Percentiles rank a stretch among this genome's conserved stretches.
Conservation (phyloP, 2,888 invertebrate genomes). For the Lasiommata megera region DNA sequence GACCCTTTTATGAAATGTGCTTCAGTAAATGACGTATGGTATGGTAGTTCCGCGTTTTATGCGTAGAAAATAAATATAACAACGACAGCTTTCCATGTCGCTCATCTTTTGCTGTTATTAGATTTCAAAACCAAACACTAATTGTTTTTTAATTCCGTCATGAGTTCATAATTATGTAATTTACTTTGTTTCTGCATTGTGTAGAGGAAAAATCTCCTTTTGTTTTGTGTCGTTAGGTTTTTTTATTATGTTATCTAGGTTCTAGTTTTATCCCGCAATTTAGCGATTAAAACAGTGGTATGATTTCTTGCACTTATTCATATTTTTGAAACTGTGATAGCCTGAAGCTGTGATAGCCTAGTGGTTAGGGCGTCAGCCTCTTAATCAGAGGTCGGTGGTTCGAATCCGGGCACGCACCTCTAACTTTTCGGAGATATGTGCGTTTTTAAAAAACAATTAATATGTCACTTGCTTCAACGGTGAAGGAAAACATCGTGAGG, state of each 20-base stretch:
- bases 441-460: no score
- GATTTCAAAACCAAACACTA: not conserved
- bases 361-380: no score
- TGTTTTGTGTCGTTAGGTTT: not conserved
- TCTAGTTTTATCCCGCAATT: not conserved
- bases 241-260: not conserved
- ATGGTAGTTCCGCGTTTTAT: not conserved
- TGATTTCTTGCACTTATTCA: not conserved
- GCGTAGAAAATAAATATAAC: not conserved
- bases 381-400: no score
- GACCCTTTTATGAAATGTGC: not conserved
- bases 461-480: no score
- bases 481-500: no score
- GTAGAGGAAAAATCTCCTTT: not conserved
- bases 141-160: constrained; percentile 5
- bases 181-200: not conserved
- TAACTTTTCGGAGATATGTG: no score
- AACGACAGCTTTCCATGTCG: constrained; percentile 1
- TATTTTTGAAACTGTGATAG: no score
- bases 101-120: constrained; percentile 7
- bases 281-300: not conserved
- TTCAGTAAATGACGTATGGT: constrained; percentile 1
- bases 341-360: no score
- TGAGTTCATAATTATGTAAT: constrained; percentile 5
- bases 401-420: no score